A percentile compares a stretch with the other conserved stretches of the same genome.
These are phyloP conservation scores for Patella depressa DNA, from an alignment of 2,888 invertebrate genomes.

Conservation along the genomic window DNA sequence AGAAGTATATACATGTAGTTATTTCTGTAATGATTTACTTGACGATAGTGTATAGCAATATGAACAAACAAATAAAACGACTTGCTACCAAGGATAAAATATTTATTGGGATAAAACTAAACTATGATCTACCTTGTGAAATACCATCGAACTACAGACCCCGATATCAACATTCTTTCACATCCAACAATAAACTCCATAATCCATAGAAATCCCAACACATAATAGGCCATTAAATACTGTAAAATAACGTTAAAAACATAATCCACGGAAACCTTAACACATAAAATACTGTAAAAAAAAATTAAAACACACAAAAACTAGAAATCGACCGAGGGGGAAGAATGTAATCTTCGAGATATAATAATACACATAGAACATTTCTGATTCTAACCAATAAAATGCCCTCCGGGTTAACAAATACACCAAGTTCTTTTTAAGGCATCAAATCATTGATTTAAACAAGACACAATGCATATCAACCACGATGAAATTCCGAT, in stretches of 20 bases:
- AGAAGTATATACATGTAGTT: too few relatives aligned
- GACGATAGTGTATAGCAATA: not conserved
- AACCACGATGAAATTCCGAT: too few relatives aligned
- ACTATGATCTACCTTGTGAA: conserved; percentile 78
- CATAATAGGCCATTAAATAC: conserved; percentile 93
- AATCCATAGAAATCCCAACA: conserved; percentile 90
- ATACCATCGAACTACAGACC: conserved; percentile 93
- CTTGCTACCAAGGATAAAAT: not conserved
- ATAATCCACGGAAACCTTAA: conserved; percentile 91
- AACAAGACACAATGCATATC: too few relatives aligned
- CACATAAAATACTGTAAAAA: conserved; percentile 74
- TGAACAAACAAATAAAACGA: conserved; percentile 6
- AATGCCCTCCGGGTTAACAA: too few relatives aligned
- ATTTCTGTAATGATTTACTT: too few relatives aligned
- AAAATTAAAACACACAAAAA: too few relatives aligned
- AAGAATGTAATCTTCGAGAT: too few relatives aligned
- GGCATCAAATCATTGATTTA: too few relatives aligned
- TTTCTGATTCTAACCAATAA: too few relatives aligned
- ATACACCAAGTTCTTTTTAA: too few relatives aligned
- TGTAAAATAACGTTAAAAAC: conserved; percentile 27
- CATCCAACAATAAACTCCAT: conserved; percentile 93
- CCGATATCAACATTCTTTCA: conserved; percentile 93
- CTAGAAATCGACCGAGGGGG: too few relatives aligned
- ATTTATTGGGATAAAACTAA: not conserved
- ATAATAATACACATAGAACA: too few relatives aligned